Conservation (phyloP, 2,797 vertebrate genomes). For the Spizella passerina region DNA sequence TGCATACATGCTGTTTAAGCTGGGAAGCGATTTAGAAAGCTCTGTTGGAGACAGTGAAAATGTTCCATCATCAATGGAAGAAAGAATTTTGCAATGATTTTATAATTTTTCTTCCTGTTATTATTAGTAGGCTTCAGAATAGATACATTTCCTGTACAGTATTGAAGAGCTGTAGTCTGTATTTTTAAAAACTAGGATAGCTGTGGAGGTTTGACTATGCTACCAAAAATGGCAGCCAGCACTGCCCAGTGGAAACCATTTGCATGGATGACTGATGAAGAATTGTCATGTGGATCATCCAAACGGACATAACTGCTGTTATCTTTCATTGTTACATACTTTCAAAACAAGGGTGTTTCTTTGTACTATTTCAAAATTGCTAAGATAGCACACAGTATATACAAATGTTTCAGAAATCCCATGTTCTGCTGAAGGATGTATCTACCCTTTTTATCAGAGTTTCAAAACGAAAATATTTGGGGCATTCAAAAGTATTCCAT, state of each 20-base stretch:
- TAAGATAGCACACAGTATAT: background rate
- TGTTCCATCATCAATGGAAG: background rate
- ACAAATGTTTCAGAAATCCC: background rate
- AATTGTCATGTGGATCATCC: background rate
- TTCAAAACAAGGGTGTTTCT: background rate
- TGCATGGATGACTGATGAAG: background rate
- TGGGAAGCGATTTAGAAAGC: background rate
- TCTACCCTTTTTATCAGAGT: background rate
- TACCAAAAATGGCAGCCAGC: background rate
- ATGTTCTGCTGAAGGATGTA: background rate
- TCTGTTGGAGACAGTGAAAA: background rate
- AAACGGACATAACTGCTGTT: background rate
- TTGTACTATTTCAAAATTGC: background rate
- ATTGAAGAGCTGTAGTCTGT: background rate
- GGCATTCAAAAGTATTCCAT: background rate
- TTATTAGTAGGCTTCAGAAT: background rate
- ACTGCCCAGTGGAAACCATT: background rate
- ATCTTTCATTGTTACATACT: background rate
- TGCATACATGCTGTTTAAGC: background rate
- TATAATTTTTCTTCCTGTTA: background rate
- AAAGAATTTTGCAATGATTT: background rate
- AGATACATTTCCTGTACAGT: background rate
- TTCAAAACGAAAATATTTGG: background rate
- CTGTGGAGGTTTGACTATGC: background rate
- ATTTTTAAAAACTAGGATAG: background rate